Evolutionary conservation across 2,797 vertebrate genomes (phyloP).

Genomic region (Pitangus sulphuratus): DNA sequence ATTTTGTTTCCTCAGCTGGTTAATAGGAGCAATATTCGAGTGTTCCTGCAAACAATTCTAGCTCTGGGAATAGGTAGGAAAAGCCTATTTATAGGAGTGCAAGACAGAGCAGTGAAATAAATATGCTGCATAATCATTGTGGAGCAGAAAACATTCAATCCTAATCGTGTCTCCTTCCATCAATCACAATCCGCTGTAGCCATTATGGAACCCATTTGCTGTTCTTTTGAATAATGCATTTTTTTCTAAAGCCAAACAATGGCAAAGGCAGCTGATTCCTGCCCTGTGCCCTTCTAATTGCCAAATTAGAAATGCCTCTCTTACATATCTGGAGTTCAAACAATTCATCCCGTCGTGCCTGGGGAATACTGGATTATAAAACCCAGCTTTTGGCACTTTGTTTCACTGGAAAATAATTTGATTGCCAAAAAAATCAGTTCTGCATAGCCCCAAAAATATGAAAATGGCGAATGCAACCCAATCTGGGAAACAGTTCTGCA

Average conservation of each 20-base stretch:
- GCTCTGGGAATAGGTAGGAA: slow-evolving; percentile 11
- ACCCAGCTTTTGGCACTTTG: background rate
- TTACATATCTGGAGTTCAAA: background rate
- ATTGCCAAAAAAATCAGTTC: background rate
- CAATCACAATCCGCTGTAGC: background rate
- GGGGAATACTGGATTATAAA: background rate
- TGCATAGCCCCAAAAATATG: background rate
- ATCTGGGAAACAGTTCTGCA: background rate
- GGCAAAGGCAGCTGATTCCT: slow-evolving; percentile 37
- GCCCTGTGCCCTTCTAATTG: background rate
- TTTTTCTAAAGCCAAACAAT: slow-evolving; percentile 34
- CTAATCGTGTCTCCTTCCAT: slow-evolving; percentile 39
- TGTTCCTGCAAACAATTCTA: background rate
- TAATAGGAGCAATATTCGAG: slow-evolving; percentile 20
- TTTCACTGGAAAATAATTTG: slow-evolving; percentile 5
- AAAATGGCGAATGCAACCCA: background rate
- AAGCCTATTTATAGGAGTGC: slow-evolving; percentile 23
- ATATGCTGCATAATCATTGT: slow-evolving; percentile 32
- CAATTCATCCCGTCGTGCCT: background rate
- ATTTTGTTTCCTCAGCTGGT: background rate
- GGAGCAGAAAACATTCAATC: slow-evolving; percentile 7
- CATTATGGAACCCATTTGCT: slow-evolving; percentile 46
- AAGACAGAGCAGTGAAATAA: slow-evolving; percentile 38
- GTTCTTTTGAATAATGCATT: slow-evolving; percentile 54
- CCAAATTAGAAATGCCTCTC: background rate